Conservation (phyloP, 2,888 invertebrate genomes). For the Chymomyza fuscimana region DNA sequence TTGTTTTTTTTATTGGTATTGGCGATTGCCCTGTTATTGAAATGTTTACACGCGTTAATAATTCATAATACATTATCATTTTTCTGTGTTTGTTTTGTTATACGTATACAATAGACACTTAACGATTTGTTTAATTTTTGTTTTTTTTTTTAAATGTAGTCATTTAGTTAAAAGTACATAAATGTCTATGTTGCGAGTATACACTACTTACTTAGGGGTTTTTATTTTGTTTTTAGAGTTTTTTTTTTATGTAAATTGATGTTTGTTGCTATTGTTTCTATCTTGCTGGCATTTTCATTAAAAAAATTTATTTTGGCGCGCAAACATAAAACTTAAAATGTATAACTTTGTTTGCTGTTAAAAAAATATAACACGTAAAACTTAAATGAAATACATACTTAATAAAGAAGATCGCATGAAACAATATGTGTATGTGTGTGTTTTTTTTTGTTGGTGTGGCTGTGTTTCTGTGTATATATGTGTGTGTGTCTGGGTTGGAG, state of each 20-base stretch:
- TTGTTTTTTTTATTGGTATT: conserved; percentile 11
- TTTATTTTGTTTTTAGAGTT: conserved; percentile 40
- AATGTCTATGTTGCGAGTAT: conserved; percentile 19
- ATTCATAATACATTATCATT: background rate
- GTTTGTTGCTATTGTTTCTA: conserved; percentile 53
- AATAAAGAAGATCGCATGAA: conserved; percentile 69
- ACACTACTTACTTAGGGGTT: conserved; percentile 9
- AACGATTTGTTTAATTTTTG: conserved; percentile 40
- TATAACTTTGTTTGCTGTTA: conserved; percentile 44
- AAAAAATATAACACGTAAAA: conserved; percentile 53
- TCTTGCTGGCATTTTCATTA: conserved; percentile 52
- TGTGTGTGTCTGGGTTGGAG: conserved; percentile 22
- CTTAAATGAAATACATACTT: conserved; percentile 72
- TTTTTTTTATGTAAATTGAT: conserved; percentile 42
- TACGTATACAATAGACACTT: conserved; percentile 51
- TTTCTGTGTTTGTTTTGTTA: conserved; percentile 22
- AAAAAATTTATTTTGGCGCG: conserved; percentile 63
- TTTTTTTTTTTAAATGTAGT: conserved; percentile 35
- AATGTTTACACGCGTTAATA: conserved; percentile 41
- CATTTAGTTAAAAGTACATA: conserved; percentile 45
- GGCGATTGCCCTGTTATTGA: conserved; percentile 26
- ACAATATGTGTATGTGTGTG: conserved; percentile 55
- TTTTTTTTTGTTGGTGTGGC: conserved; percentile 29
- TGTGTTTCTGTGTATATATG: conserved; percentile 8
- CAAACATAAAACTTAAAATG: conserved; percentile 68